Conservation (phyloP, 2,113 vertebrate species). For the Lasiurus cinereus region DNA sequence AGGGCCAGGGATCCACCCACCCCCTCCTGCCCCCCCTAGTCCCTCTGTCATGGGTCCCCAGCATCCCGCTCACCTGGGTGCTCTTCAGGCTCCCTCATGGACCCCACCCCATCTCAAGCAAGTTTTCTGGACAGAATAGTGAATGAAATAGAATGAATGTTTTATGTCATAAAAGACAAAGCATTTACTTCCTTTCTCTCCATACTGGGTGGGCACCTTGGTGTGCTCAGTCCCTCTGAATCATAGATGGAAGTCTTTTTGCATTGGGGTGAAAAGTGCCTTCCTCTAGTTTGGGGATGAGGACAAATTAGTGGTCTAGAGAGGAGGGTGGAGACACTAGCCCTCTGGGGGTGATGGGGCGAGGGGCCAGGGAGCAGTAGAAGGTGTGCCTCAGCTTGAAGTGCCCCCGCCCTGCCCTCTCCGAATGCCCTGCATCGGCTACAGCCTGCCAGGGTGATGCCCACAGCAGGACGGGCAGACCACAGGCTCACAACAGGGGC, state of each 20-base stretch:
- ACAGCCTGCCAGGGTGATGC: accelerated
- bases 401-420: too few species aligned
- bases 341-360: not conserved
- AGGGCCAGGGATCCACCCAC: not conserved
- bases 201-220: not conserved
- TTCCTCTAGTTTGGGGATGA: too few species aligned
- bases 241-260: not conserved
- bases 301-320: not conserved
- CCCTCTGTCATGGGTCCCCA: not conserved
- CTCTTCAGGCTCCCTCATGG: not conserved
- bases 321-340: not conserved
- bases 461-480: not conserved
- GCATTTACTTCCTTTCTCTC: not conserved
- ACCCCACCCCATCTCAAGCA: not conserved
- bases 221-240: not conserved
- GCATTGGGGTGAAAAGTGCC: not conserved
- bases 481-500: too few species aligned
- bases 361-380: not conserved
- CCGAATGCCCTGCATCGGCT: too few species aligned
- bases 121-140: not conserved
- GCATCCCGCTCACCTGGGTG: not conserved
- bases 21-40: not conserved
- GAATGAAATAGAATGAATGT: not conserved
- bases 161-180: not conserved
- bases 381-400: not conserved